These are phyloP conservation scores for Stenichneumon culpator DNA, from an alignment of 2,888 invertebrate genomes.

Conservation along the genomic window DNA sequence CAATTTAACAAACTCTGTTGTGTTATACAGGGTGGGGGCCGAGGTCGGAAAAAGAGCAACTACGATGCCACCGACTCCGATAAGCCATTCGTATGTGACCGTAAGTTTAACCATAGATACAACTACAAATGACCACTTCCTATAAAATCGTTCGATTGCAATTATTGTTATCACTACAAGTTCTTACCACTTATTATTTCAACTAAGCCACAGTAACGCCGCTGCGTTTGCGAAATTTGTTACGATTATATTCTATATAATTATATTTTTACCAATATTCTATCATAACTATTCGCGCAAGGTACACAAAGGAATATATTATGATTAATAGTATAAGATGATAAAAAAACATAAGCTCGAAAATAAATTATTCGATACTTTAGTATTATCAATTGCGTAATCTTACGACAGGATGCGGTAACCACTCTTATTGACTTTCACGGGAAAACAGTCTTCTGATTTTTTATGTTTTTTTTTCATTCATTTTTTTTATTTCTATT, in stretches of 20 bases:
- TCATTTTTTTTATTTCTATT: constrained; percentile 60
- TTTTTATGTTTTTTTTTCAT: constrained; percentile 54
- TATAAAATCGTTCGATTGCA: constrained; percentile 73
- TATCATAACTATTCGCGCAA: constrained; percentile 74
- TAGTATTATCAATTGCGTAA: constrained; percentile 77
- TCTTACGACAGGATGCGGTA: constrained; percentile 78
- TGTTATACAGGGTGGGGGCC: constrained; percentile 83
- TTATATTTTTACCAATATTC: constrained; percentile 77
- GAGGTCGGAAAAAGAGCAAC: constrained; percentile 86
- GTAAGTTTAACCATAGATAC: constrained; percentile 89
- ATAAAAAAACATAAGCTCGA: constrained; percentile 59
- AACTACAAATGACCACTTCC: constrained; percentile 83
- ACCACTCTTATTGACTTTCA: constrained; percentile 74
- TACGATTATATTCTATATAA: constrained; percentile 75
- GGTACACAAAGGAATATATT: constrained; percentile 76
- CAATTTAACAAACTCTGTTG: constrained; percentile 21
- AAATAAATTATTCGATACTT: constrained; percentile 80
- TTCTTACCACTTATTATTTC: constrained; percentile 71
- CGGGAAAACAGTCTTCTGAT: constrained; percentile 70
- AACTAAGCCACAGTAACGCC: constrained; percentile 74
- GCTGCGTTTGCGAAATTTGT: constrained; percentile 79
- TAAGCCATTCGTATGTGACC: constrained; percentile 96
- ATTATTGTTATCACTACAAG: constrained; percentile 71
- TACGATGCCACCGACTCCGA: constrained; percentile 92
- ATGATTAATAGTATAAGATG: constrained; percentile 73